Conservation (phyloP, 2,113 vertebrate species). For the Ctenomys sociabilis region DNA sequence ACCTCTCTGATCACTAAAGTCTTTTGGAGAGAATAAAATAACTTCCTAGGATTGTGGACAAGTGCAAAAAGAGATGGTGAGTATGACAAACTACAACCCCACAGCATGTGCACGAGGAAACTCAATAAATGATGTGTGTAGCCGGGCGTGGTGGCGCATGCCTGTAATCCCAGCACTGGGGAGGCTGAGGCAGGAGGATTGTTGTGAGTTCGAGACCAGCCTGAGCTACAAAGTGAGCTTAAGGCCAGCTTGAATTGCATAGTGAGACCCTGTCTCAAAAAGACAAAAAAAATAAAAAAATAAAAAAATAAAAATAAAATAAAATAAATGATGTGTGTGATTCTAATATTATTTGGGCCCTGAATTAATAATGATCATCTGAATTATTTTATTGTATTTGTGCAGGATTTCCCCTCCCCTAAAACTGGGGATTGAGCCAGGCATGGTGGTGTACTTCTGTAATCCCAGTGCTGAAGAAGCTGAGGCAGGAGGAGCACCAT, state of each 20-base stretch:
- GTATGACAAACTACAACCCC: background rate
- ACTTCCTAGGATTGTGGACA: background rate
- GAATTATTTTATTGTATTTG: background rate
- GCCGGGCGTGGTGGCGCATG: no score
- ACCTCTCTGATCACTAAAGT: conserved; percentile 11
- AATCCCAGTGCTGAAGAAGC: background rate
- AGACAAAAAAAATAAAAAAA: no score
- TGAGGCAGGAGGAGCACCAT: background rate
- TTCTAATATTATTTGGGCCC: background rate
- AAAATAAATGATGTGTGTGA: fast-evolving
- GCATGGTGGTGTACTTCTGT: background rate
- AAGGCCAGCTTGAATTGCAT: no score
- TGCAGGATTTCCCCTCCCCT: no score
- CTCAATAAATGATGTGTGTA: no score
- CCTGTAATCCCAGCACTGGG: no score
- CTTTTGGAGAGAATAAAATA: background rate
- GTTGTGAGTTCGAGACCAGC: no score
- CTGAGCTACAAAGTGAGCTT: no score
- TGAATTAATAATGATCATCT: background rate
- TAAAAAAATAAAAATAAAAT: no score
- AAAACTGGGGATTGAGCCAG: background rate
- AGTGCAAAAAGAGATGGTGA: background rate
- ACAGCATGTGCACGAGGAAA: background rate
- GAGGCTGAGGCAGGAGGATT: no score
- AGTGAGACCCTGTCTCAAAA: no score